Evolutionary conservation across 2,888 invertebrate genomes (phyloP), one percentile per base, ranked within the genome.

Genomic region (Urechis unicinctus): DNA sequence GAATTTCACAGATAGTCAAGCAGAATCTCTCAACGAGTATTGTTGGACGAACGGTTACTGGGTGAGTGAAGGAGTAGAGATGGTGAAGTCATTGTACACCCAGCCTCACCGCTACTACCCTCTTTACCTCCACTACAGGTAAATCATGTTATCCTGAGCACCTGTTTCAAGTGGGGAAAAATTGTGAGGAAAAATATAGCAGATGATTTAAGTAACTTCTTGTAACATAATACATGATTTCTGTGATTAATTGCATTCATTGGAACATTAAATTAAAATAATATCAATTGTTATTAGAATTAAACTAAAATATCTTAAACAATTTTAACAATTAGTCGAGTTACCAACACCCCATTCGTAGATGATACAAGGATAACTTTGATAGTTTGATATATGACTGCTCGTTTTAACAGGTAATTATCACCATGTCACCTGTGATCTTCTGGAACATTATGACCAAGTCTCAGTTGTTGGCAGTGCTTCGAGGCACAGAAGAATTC

Each of bases 31-130:
- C 25, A 45, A 56, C 17, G 58, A 58, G 30, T 58, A 49, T 29
- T 58, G 58, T 47, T 58, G 58, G 58, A 58, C 42, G 36, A 30
- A 55, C 25, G 58, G 58, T 2, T 49, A 22, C 41, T 58, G 58
- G 55, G 45, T 46, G 6, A 53, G 53, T 29, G 52, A 55, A 5
- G 52, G 44, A 2, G 28, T 42, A 2, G 41, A 30, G 9, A 24
- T 41, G 28, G 52, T 46, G 22, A 55, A 52, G 30, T 28, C 30
- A 1, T 31, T 58, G 22, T 56, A 52, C 50, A 58, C 55, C 30
- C 58, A 58, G 29, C 58, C 58, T 2, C 58, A 58, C 30, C 43
- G 58, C 13, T 58, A 52, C 48, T 58, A 58, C 30, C 58, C 58
- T 1, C 55, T 58, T 9, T 55, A 56, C 47, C 36, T 58, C 58